Percentiles rank a stretch among this genome's conserved stretches.
phyloP scores from a whole-genome alignment of 2,797 vertebrate species.

The Melanotaenia maccullochi region DNA sequence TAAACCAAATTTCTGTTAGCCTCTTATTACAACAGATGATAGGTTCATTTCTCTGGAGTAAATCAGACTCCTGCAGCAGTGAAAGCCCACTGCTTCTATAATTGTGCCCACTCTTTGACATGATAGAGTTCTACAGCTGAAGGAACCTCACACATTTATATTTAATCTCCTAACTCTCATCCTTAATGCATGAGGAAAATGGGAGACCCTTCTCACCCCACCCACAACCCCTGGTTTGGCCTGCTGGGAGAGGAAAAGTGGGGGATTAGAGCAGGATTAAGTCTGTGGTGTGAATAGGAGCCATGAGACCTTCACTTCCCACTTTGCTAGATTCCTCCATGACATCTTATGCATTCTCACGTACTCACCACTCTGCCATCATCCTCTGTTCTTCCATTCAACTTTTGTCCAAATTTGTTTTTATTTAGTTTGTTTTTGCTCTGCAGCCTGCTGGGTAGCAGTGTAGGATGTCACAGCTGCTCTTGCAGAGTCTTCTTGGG shows the following conservation, averaged over 20 bases:
- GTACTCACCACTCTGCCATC: not conserved
- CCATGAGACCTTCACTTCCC: conserved; percentile 53
- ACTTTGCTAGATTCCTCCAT: conserved; percentile 2
- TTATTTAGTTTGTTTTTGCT: not conserved
- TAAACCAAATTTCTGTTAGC: not conserved
- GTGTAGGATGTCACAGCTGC: not conserved
- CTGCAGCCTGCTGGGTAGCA: not conserved
- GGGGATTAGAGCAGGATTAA: conserved; percentile 69
- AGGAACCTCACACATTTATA: conserved; percentile 76
- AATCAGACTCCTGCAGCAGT: conserved; percentile 15
- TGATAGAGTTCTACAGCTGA: conserved; percentile 72
- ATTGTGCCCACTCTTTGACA: conserved; percentile 53
- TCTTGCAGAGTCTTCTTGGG: not conserved
- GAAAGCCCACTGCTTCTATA: conserved; percentile 8
- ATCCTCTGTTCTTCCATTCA: conserved; percentile 2
- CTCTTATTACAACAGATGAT: not conserved
- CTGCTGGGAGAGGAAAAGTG: conserved; percentile 51
- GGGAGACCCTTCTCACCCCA: conserved; percentile 52
- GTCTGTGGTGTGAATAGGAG: conserved; percentile 65
- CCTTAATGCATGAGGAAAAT: conserved; percentile 78
- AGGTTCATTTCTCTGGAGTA: not conserved
- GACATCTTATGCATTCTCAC: not conserved
- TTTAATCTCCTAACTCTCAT: conserved; percentile 79
- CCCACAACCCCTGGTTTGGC: not conserved
- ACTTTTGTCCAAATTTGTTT: not conserved